Conservation (phyloP, 2,888 invertebrate genomes). For the Lydus trimaculatus region DNA sequence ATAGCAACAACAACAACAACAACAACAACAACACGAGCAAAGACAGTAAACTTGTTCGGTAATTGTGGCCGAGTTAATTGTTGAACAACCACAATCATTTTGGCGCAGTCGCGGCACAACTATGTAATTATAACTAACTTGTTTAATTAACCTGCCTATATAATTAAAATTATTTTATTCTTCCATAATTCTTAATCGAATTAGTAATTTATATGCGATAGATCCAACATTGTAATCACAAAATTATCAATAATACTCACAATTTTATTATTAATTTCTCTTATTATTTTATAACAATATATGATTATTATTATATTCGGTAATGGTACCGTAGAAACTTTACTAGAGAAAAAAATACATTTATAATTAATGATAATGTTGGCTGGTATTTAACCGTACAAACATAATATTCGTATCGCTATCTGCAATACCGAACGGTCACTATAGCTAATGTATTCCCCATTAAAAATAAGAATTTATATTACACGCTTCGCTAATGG, state of each 20-base stretch:
- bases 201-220: slow-evolving; percentile 29
- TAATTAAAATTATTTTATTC: slow-evolving; percentile 39
- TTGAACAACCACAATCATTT: slow-evolving; percentile 32
- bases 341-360: slow-evolving; percentile 14
- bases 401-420: slow-evolving; percentile 43
- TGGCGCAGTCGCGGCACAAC: slow-evolving; percentile 34
- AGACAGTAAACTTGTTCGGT: slow-evolving; percentile 29
- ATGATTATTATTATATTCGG: background rate
- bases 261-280: background rate
- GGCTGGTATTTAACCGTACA: slow-evolving; percentile 35
- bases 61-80: slow-evolving; percentile 36
- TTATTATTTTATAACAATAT: background rate
- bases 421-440: slow-evolving; percentile 42
- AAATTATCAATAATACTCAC: background rate
- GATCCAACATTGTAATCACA: slow-evolving; percentile 20
- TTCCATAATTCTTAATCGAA: slow-evolving; percentile 36
- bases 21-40: slow-evolving; percentile 17
- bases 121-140: slow-evolving; percentile 38
- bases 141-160: slow-evolving; percentile 37
- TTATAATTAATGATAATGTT: slow-evolving; percentile 44
- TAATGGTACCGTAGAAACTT: background rate
- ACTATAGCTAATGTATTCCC: slow-evolving; percentile 48
- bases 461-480: slow-evolving; percentile 58
- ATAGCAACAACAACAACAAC: too few species aligned
- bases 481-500: slow-evolving; percentile 59